Evolutionary conservation across 2,113 vertebrate genomes (phyloP), one percentile per base, ranked within the genome.

Genomic region (Brachyhypopomus occidentalis): DNA sequence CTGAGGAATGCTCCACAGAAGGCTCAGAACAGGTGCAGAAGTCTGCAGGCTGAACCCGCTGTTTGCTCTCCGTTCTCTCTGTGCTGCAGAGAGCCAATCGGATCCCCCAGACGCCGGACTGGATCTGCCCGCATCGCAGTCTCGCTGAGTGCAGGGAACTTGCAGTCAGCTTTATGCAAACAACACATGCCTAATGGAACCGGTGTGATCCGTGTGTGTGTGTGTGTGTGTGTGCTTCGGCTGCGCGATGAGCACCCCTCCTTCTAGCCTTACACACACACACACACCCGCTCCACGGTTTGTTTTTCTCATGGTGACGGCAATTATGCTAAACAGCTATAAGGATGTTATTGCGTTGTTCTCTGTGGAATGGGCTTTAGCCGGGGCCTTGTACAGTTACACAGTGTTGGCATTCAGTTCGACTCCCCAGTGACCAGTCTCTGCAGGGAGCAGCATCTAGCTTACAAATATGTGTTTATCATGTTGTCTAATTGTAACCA

Each of bases 241-340:
- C 41, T 11, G 9, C 6, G 5, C 41, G 1, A 45, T 11, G 9
- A 6, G 9, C 41, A 45, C 6, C 41, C 41, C 41, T 45, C 41
- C 41, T 8, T 45, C 41, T 8, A 6, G 9, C 41, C 41, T 8
- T 7, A 6, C 41, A 6, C 41, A 8, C 41, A 6, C 41, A 45
- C 41, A 45, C 41, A 45, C 41, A 45, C 41, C 9, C 41, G 36
- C 23, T 48, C 16, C 67, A 41, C 27, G 9, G 6, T 59, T 58
- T 70, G 36, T 84, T 60, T 38, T 78, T 52, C 73, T 64, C 60
- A 70, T 36, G 69, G 11, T 74, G 76, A 82, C 72, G 45, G 75
- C 45, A 84, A 81, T 78, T 69, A 81, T 74, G 62, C 63, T 59
- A 56, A 73, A 63, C 14, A 23, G 11, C 38, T 60, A 30, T 58